Percentiles rank a stretch among this genome's conserved stretches.
These are phyloP conservation scores for Narcine bancroftii DNA, from an alignment of 2,113 vertebrate genomes.

Conservation along the genomic window DNA sequence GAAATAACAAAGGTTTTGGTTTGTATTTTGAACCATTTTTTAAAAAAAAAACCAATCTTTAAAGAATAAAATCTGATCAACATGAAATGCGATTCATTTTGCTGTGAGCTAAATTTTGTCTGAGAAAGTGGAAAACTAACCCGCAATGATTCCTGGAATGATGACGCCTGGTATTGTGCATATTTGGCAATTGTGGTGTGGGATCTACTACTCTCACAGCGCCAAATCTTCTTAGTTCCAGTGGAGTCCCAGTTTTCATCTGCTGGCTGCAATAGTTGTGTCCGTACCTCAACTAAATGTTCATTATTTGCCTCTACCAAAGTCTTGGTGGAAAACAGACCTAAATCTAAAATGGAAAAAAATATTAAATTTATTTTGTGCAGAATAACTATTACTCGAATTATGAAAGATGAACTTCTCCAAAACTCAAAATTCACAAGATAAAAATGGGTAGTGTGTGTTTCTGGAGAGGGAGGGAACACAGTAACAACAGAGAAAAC, in stretches of 20 bases:
- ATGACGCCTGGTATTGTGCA: slow-evolving; percentile 95
- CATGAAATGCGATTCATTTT: background rate
- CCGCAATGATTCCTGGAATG: slow-evolving; percentile 94
- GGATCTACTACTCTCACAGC: slow-evolving; percentile 92
- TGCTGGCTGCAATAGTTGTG: slow-evolving; percentile 84
- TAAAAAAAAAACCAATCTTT: background rate
- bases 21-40: background rate
- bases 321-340: slow-evolving; percentile 96
- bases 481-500: background rate
- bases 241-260: slow-evolving; percentile 96
- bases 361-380: background rate
- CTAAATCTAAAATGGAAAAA: slow-evolving; percentile 66
- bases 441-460: background rate
- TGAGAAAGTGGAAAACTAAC: slow-evolving; percentile 55
- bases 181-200: slow-evolving; percentile 95
- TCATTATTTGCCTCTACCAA: slow-evolving; percentile 95
- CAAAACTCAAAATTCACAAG: background rate
- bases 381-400: background rate
- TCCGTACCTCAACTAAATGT: slow-evolving; percentile 92
- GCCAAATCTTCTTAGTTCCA: slow-evolving; percentile 90
- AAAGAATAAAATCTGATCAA: background rate
- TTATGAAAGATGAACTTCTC: background rate
- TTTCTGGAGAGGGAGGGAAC: background rate
- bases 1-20: background rate
- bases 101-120: background rate